phyloP scores from a whole-genome alignment of 2,888 invertebrate species.

The Euphydryas editha region DNA sequence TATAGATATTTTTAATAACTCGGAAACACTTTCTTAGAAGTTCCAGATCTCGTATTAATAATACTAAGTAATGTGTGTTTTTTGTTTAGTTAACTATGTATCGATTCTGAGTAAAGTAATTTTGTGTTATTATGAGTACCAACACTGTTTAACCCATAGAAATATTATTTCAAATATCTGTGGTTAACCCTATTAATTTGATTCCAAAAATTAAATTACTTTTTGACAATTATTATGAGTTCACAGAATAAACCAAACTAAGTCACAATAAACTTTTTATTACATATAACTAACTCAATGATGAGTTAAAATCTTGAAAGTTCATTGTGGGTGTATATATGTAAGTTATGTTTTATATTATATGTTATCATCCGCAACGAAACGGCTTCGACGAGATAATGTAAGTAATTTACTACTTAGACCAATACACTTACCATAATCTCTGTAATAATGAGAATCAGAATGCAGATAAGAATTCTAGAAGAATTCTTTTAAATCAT shows the following conservation, averaged over 20 bases:
- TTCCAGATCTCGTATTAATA: slow-evolving; percentile 17
- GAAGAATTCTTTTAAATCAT: slow-evolving; percentile 59
- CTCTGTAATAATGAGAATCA: slow-evolving; percentile 57
- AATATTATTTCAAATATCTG: no score
- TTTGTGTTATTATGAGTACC: slow-evolving; percentile 14
- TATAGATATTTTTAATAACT: background rate
- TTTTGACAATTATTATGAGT: slow-evolving; percentile 35
- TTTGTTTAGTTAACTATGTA: slow-evolving; percentile 33
- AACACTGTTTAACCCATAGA: slow-evolving; percentile 10
- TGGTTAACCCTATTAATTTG: slow-evolving; percentile 25
- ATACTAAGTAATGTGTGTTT: slow-evolving; percentile 28
- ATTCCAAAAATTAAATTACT: slow-evolving; percentile 26
- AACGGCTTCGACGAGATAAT: slow-evolving; percentile 78
- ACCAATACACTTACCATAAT: slow-evolving; percentile 63
- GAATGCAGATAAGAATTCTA: slow-evolving; percentile 51
- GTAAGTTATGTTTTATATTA: slow-evolving; percentile 53
- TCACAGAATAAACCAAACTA: slow-evolving; percentile 33
- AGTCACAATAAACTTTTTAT: slow-evolving; percentile 38
- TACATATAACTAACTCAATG: slow-evolving; percentile 28
- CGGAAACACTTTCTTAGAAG: slow-evolving; percentile 33
- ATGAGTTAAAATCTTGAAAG: slow-evolving; percentile 40
- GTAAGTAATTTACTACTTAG: slow-evolving; percentile 77
- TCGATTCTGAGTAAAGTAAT: slow-evolving; percentile 27
- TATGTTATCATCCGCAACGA: slow-evolving; percentile 58
- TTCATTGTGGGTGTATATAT: slow-evolving; percentile 47